These are phyloP conservation scores for Phortica variegata DNA, from an alignment of 1,140 invertebrate genomes.

Conservation along the genomic window DNA sequence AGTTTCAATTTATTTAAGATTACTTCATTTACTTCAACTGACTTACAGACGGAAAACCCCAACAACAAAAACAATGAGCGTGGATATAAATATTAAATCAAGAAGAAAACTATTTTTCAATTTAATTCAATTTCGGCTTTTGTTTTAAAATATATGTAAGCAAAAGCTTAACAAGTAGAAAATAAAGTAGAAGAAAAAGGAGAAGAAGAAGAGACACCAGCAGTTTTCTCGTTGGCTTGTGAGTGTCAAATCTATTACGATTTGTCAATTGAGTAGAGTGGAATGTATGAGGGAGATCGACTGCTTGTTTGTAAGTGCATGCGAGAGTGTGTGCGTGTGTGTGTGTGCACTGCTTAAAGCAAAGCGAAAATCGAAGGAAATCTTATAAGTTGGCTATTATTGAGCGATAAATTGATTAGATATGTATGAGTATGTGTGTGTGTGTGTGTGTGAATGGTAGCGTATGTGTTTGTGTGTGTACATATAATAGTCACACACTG, in stretches of 20 bases:
- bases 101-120: no score
- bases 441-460: conserved; percentile 7
- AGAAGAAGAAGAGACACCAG: not conserved
- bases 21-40: no score
- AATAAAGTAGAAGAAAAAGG: no score
- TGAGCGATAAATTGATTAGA: conserved; percentile 56
- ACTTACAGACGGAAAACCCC: conserved; percentile 33
- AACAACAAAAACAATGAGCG: not conserved
- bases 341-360: not conserved
- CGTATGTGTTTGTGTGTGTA: conserved; percentile 12
- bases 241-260: not conserved
- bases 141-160: no score
- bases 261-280: not conserved
- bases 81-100: not conserved
- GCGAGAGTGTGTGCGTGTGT: conserved; percentile 14
- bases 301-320: conserved; percentile 17
- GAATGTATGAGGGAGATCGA: not conserved
- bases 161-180: no score
- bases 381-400: conserved; percentile 43
- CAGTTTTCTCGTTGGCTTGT: conserved; percentile 7
- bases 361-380: conserved; percentile 13
- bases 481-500: conserved; percentile 14
- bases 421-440: conserved; percentile 24
- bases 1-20: conserved; percentile 55
- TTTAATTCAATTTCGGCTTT: no score